These are phyloP conservation scores for Bombyx mandarina DNA, from an alignment of 1,140 invertebrate species.

Conservation along the genomic window DNA sequence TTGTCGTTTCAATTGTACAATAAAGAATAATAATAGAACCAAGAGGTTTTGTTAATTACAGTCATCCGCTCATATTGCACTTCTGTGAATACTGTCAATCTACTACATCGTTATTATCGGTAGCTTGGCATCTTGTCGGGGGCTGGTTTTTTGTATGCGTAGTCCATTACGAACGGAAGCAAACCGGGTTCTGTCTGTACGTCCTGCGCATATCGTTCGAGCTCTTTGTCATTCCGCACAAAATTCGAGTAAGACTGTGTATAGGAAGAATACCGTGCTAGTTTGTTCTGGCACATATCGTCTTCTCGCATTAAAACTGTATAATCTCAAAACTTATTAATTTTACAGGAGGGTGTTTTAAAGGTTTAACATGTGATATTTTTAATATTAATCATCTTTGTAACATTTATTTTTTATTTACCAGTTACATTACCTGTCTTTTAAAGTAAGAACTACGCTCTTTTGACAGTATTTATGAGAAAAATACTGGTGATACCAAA, in stretches of 20 bases:
- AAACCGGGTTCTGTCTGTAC: constrained; percentile 19
- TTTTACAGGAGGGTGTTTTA: too few relatives aligned
- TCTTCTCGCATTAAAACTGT: too few relatives aligned
- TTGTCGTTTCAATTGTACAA: too few relatives aligned
- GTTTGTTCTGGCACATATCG: constrained; percentile 19
- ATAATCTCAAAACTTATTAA: too few relatives aligned
- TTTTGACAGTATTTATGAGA: too few relatives aligned
- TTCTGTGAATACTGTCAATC: constrained; percentile 18
- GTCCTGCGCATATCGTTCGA: constrained; percentile 8
- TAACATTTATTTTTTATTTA: too few relatives aligned
- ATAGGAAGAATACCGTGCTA: constrained; percentile 30
- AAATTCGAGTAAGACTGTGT: constrained; percentile 34
- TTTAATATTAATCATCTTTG: too few relatives aligned
- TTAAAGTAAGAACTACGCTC: too few relatives aligned
- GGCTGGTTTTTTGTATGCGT: constrained; percentile 40
- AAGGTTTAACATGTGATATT: too few relatives aligned
- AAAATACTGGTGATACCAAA: too few relatives aligned
- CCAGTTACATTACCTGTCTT: too few relatives aligned
- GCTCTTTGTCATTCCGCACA: constrained; percentile 25
- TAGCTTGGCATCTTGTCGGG: constrained; percentile 26
- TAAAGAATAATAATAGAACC: too few relatives aligned
- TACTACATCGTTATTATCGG: constrained; percentile 24
- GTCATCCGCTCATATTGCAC: constrained; percentile 18
- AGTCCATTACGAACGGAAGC: constrained; percentile 42
- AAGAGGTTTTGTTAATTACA: constrained; percentile 15